phyloP scores from a whole-genome alignment of 1,140 invertebrate species.

The Galleria mellonella region DNA sequence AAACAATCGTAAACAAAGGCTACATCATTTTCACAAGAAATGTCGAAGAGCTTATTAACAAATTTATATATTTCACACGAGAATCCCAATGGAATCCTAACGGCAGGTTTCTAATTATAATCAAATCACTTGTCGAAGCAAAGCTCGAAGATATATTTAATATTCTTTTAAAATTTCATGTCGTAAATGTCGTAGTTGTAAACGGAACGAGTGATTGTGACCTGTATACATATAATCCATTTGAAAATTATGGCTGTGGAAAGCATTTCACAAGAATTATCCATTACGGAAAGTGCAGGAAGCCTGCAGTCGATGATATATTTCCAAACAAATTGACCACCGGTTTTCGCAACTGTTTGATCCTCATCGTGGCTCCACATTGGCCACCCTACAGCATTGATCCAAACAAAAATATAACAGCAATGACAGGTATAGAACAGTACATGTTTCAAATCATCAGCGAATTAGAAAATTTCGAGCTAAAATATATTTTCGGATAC shows the following conservation, averaged over 20 bases:
- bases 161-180: conserved; percentile 21
- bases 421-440: conserved; percentile 30
- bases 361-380: conserved; percentile 22
- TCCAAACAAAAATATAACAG: conserved; percentile 3
- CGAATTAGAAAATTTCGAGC: conserved; percentile 31
- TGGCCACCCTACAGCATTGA: conserved; percentile 38
- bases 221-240: conserved; percentile 39
- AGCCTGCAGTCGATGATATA: conserved; percentile 9
- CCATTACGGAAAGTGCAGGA: conserved; percentile 11
- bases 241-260: conserved; percentile 35
- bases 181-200: conserved; percentile 27
- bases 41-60: not conserved
- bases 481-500: conserved; percentile 22
- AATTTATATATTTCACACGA: conserved; percentile 1
- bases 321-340: conserved; percentile 25
- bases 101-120: not conserved
- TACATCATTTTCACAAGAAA: conserved; percentile 6
- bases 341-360: conserved; percentile 24
- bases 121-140: not conserved
- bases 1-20: not conserved
- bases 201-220: conserved; percentile 14
- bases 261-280: conserved; percentile 15
- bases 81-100: conserved; percentile 5
- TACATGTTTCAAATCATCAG: conserved; percentile 25
- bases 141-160: not conserved